A percentile compares a stretch with the other conserved stretches of the same genome.
Conservation (phyloP, 2,888 invertebrate species). For the Neoscelio sp. region DNA sequence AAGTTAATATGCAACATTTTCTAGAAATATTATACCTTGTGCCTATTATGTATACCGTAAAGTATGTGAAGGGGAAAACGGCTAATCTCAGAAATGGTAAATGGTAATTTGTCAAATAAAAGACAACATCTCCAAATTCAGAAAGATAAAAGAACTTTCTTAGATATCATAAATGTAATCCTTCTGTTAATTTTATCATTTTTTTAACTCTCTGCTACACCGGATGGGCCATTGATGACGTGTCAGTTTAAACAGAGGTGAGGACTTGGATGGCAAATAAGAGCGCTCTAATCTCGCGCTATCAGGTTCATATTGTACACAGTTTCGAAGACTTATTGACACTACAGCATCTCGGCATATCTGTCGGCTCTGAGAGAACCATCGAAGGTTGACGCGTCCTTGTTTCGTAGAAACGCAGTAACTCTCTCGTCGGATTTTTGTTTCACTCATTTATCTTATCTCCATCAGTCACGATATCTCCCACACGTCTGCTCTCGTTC, state of each 20-base stretch:
- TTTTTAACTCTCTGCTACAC: too few species aligned
- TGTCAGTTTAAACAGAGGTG: slow-evolving; percentile 81
- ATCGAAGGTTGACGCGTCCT: slow-evolving; percentile 44
- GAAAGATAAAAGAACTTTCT: background rate
- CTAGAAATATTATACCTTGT: too few species aligned
- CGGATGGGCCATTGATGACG: slow-evolving; percentile 81
- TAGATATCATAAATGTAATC: background rate
- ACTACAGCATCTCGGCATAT: slow-evolving; percentile 74
- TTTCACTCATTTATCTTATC: slow-evolving; percentile 53
- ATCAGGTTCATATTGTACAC: slow-evolving; percentile 50
- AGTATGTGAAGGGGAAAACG: too few species aligned
- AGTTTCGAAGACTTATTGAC: slow-evolving; percentile 68
- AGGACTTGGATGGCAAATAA: slow-evolving; percentile 78
- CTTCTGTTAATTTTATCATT: slow-evolving; percentile 60
- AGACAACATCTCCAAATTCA: too few species aligned
- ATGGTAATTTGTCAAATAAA: too few species aligned
- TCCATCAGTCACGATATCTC: slow-evolving; percentile 51
- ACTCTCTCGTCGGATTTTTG: slow-evolving; percentile 20
- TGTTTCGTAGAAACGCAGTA: slow-evolving; percentile 37
- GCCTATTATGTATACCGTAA: too few species aligned
- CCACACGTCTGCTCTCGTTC: slow-evolving; percentile 40
- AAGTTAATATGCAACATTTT: too few species aligned
- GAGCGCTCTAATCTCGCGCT: slow-evolving; percentile 79
- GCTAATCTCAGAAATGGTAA: too few species aligned
- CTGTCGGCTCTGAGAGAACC: slow-evolving; percentile 13